These are phyloP conservation scores for Larimichthys polyactis DNA, from an alignment of 2,113 vertebrate species.

Conservation along the genomic window DNA sequence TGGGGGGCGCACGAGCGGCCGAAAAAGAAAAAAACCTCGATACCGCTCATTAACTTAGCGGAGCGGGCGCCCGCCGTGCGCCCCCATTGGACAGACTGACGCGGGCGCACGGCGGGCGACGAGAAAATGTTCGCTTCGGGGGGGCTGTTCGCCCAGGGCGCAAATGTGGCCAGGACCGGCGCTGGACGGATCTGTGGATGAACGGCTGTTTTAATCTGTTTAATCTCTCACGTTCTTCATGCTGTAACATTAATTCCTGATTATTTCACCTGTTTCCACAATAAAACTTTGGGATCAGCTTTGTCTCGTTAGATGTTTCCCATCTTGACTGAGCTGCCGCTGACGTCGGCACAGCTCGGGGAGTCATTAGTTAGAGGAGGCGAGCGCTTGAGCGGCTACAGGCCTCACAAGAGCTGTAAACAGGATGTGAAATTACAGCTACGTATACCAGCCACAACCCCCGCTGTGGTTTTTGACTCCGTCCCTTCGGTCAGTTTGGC, in stretches of 20 bases:
- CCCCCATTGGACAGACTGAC: too few relatives aligned
- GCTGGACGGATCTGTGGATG: neutral
- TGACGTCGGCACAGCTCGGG: slow-evolving; percentile 16
- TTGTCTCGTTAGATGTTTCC: slow-evolving; percentile 28
- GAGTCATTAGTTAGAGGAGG: slow-evolving; percentile 58
- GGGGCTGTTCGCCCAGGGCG: too few relatives aligned
- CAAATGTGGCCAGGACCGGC: too few relatives aligned
- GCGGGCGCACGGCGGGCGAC: too few relatives aligned
- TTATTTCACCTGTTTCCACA: neutral
- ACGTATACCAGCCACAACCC: neutral
- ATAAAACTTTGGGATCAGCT: neutral
- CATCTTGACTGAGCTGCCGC: slow-evolving; percentile 22
- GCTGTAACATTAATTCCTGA: neutral
- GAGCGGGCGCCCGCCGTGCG: too few relatives aligned
- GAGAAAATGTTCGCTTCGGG: too few relatives aligned
- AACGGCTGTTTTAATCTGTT: neutral
- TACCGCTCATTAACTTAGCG: too few relatives aligned
- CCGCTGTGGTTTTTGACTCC: neutral
- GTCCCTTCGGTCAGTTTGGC: neutral
- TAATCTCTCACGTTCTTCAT: too few relatives aligned
- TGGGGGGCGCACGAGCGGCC: too few relatives aligned
- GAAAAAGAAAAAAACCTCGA: too few relatives aligned
- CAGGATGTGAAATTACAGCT: neutral
- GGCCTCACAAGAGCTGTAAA: slow-evolving; percentile 29
- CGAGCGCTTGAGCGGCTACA: slow-evolving; percentile 34